A percentile compares a stretch with the other conserved stretches of the same genome.
Evolutionary conservation across 2,888 invertebrate genomes (phyloP).

Genomic region (Watsonalla binaria): DNA sequence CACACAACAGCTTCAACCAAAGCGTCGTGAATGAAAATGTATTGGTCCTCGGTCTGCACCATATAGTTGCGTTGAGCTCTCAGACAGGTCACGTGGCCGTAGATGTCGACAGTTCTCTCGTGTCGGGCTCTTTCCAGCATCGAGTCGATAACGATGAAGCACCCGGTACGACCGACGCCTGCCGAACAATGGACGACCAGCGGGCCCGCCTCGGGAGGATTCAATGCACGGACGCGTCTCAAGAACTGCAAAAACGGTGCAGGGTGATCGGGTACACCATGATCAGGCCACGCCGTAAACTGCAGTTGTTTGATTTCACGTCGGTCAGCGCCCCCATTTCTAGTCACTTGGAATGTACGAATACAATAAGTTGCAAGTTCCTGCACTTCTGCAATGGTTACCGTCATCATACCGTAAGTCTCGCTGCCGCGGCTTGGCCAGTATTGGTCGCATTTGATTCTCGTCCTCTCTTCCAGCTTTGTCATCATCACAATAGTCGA

Average conservation of each 20-base stretch:
- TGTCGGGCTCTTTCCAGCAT: slow-evolving; percentile 98
- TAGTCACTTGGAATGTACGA: slow-evolving; percentile 94
- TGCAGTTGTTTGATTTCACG: slow-evolving; percentile 98
- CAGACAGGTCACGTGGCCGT: slow-evolving; percentile 98
- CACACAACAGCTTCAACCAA: slow-evolving; percentile 97
- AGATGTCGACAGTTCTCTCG: slow-evolving; percentile 99
- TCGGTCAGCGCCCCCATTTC: slow-evolving; percentile 88
- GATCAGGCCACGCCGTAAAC: slow-evolving; percentile 99
- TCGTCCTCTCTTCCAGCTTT: slow-evolving; percentile 95
- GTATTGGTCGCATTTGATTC: slow-evolving; percentile 98
- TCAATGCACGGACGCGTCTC: slow-evolving; percentile 93
- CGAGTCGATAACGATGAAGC: slow-evolving; percentile 99
- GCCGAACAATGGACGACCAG: slow-evolving; percentile 96
- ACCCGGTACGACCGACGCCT: slow-evolving; percentile 96
- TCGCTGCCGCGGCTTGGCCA: slow-evolving; percentile 98
- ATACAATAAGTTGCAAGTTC: slow-evolving; percentile 99
- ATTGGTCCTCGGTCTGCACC: slow-evolving; percentile 99
- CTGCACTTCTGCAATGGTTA: slow-evolving; percentile 95
- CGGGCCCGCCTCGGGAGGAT: slow-evolving; percentile 95
- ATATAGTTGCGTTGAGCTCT: slow-evolving; percentile 99
- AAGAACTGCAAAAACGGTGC: slow-evolving; percentile 99
- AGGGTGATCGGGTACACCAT: slow-evolving; percentile 99
- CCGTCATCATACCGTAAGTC: slow-evolving; percentile 96
- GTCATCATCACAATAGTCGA: slow-evolving; percentile 99
- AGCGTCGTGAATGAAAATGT: slow-evolving; percentile 99